Conservation (phyloP, 1,140 invertebrate genomes). For the Zaprionus vittiger region DNA sequence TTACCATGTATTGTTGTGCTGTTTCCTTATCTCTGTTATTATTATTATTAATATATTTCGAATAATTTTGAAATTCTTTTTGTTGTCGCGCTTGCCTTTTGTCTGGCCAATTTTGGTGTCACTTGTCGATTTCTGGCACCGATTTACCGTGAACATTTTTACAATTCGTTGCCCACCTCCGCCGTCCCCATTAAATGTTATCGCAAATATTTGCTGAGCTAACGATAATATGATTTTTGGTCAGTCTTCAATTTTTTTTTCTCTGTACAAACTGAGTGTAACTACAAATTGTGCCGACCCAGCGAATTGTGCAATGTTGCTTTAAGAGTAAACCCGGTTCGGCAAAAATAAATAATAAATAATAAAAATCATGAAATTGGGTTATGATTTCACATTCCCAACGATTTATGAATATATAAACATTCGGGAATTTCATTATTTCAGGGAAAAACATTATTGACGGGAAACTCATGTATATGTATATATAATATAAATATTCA, state of each 20-base stretch:
- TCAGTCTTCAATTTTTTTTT: slow-evolving; percentile 13
- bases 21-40: slow-evolving; percentile 34
- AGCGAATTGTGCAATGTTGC: slow-evolving; percentile 33
- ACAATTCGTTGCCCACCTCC: background rate
- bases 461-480: background rate
- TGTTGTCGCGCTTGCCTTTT: slow-evolving; percentile 28
- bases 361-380: slow-evolving; percentile 26
- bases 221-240: slow-evolving; percentile 38
- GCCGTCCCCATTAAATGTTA: slow-evolving; percentile 35
- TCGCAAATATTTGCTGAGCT: slow-evolving; percentile 66
- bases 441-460: background rate
- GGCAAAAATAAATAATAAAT: slow-evolving; percentile 16
- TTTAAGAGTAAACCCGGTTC: background rate
- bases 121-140: slow-evolving; percentile 31
- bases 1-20: slow-evolving; percentile 14
- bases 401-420: background rate
- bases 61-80: slow-evolving; percentile 62
- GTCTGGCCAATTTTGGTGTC: slow-evolving; percentile 46
- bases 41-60: slow-evolving; percentile 31
- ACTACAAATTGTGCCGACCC: slow-evolving; percentile 23
- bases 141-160: slow-evolving; percentile 27
- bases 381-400: slow-evolving; percentile 15
- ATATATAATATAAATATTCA: too few relatives aligned
- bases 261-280: slow-evolving; percentile 22
- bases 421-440: background rate